Percentiles rank a stretch among this genome's conserved stretches.
Evolutionary conservation across 2,888 invertebrate species (phyloP).

Genomic region (Brassicogethes aeneus): DNA sequence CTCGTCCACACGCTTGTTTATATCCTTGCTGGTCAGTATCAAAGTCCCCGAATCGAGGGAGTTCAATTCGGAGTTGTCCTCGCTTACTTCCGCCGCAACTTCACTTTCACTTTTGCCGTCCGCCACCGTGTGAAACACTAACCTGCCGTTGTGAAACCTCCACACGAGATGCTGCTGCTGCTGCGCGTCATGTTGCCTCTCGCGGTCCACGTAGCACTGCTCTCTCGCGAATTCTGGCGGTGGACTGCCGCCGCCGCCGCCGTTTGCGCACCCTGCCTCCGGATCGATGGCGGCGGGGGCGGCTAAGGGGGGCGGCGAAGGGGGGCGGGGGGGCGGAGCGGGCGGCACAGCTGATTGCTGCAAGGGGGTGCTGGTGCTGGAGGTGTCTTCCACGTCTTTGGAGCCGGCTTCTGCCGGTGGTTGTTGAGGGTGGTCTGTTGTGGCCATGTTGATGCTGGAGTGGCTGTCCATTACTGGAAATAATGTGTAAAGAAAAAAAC

Average conservation of each 20-base stretch:
- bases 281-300: not conserved
- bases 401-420: too few species aligned
- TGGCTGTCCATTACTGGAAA: too few species aligned
- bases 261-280: not conserved
- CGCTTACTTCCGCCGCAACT: slow-evolving; percentile 25
- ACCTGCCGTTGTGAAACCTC: slow-evolving; percentile 29
- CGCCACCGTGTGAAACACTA: slow-evolving; percentile 22
- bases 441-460: too few species aligned
- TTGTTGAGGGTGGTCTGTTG: too few species aligned
- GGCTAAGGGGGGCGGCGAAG: not conserved
- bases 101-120: slow-evolving; percentile 9
- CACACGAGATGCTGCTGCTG: slow-evolving; percentile 11
- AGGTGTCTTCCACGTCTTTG: not conserved
- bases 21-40: slow-evolving; percentile 29
- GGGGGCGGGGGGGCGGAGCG: not conserved
- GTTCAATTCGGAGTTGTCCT: slow-evolving; percentile 13
- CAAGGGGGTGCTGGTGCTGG: not conserved
- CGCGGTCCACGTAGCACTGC: too few species aligned
- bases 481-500: too few species aligned
- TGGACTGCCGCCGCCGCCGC: too few species aligned
- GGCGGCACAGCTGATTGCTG: not conserved
- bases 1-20: slow-evolving; percentile 36
- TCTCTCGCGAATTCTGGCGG: too few species aligned
- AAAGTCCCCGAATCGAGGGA: slow-evolving; percentile 24
- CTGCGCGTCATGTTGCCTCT: too few species aligned